Evolutionary conservation across 2,113 vertebrate genomes (phyloP).

Genomic region (Salvelinus sp.): DNA sequence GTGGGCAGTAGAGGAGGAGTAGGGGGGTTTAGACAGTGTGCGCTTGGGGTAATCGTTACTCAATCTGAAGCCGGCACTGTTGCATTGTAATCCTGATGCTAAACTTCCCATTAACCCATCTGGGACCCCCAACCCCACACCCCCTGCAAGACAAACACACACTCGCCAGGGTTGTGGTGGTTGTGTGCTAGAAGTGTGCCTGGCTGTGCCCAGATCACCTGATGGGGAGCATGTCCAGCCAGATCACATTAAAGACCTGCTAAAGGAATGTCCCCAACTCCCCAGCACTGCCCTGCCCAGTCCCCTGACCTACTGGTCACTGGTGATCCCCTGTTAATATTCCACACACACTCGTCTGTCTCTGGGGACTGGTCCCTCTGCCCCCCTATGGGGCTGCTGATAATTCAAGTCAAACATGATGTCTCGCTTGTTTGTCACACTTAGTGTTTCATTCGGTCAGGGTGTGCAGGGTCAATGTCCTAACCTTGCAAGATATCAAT

Average conservation of each 20-base stretch:
- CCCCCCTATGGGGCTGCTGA: constrained; percentile 64
- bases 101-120: constrained; percentile 95
- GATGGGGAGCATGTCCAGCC: constrained; percentile 52
- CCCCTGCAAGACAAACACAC: constrained; percentile 8
- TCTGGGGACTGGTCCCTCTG: constrained; percentile 55
- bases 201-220: constrained; percentile 53
- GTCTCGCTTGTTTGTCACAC: constrained; percentile 72
- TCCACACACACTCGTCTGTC: constrained; percentile 40
- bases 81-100: constrained; percentile 97
- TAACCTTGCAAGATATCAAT: constrained; percentile 38
- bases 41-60: constrained; percentile 84
- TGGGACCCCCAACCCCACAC: constrained; percentile 74
- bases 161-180: constrained; percentile 31
- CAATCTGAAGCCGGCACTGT: constrained; percentile 88
- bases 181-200: constrained; percentile 62
- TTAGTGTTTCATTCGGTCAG: constrained; percentile 70
- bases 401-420: constrained; percentile 76
- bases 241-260: constrained; percentile 60
- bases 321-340: constrained; percentile 69
- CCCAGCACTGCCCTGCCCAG: background rate
- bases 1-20: constrained; percentile 50
- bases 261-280: constrained; percentile 59
- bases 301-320: constrained; percentile 68
- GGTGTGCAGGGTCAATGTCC: constrained; percentile 64
- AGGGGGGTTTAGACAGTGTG: constrained; percentile 76